Evolutionary conservation across 30 jellyfish, hydroid and myxozoan species (phyloP).

Genomic region (Calvadosia cruxmelitensis): DNA sequence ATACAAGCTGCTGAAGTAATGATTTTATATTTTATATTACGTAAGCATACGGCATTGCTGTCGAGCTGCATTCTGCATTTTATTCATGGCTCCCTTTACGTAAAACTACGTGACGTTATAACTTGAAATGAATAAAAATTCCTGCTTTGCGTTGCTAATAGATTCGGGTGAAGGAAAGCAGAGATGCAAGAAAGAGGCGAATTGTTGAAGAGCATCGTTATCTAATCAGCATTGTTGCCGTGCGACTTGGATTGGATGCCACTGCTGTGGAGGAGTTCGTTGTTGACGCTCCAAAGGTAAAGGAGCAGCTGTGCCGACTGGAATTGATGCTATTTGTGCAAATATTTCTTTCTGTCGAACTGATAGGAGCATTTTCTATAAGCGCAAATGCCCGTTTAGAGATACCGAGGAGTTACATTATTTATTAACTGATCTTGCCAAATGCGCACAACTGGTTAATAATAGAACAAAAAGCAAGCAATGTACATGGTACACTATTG

Average conservation of each 20-base stretch:
- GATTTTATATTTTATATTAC: too few relatives aligned
- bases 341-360: neutral
- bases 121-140: too few relatives aligned
- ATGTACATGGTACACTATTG: too few relatives aligned
- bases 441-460: too few relatives aligned
- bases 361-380: neutral
- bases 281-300: constrained; percentile 60
- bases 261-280: constrained; percentile 54
- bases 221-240: constrained; percentile 61
- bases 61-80: too few relatives aligned
- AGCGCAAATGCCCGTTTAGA: neutral
- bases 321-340: neutral
- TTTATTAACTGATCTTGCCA: too few relatives aligned
- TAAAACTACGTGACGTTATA: too few relatives aligned
- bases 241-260: constrained; percentile 33
- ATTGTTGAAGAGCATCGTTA: constrained; percentile 51
- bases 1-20: too few relatives aligned
- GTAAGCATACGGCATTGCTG: too few relatives aligned
- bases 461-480: too few relatives aligned
- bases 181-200: constrained; percentile 50
- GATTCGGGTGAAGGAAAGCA: constrained; percentile 26
- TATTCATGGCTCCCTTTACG: too few relatives aligned
- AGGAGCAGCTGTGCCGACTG: too few relatives aligned
- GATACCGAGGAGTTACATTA: neutral
- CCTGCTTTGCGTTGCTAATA: neutral